A percentile compares a stretch with the other conserved stretches of the same genome.
These are phyloP conservation scores for Tetragonula carbonaria DNA, from an alignment of 2,888 invertebrate species.

Conservation along the genomic window DNA sequence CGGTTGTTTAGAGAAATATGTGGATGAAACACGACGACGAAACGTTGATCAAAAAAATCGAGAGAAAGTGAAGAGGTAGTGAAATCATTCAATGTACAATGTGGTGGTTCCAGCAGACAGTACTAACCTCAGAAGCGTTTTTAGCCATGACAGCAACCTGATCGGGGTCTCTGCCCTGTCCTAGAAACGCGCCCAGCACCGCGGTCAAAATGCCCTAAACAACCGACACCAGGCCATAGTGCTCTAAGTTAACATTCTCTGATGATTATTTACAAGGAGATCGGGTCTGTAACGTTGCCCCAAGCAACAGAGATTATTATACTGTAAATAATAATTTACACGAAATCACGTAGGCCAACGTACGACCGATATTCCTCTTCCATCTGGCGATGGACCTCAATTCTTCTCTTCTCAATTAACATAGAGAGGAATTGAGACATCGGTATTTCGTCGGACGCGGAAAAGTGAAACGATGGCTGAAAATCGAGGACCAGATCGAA, in stretches of 20 bases:
- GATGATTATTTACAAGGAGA: slow-evolving; percentile 73
- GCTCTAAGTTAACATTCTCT: slow-evolving; percentile 72
- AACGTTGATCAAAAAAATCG: background rate
- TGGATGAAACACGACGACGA: background rate
- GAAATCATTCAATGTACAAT: slow-evolving; percentile 17
- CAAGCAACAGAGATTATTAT: slow-evolving; percentile 2
- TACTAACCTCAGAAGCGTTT: slow-evolving; percentile 97
- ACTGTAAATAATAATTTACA: background rate
- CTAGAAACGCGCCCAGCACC: slow-evolving; percentile 95
- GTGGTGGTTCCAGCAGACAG: slow-evolving; percentile 26
- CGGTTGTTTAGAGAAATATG: background rate
- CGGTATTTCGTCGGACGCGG: background rate
- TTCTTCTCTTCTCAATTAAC: too few relatives aligned
- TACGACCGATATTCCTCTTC: background rate
- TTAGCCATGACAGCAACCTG: slow-evolving; percentile 97
- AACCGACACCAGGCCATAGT: slow-evolving; percentile 83
- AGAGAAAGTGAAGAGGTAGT: background rate
- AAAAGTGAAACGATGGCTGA: background rate
- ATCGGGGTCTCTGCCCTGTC: slow-evolving; percentile 93
- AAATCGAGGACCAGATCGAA: background rate
- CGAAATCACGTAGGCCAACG: background rate
- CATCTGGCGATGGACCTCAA: too few relatives aligned
- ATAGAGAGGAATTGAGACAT: background rate
- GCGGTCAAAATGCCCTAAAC: slow-evolving; percentile 96
- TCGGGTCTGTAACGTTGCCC: background rate